phyloP scores from a whole-genome alignment of 1,140 invertebrate species.

The Laodelphax striatellus region DNA sequence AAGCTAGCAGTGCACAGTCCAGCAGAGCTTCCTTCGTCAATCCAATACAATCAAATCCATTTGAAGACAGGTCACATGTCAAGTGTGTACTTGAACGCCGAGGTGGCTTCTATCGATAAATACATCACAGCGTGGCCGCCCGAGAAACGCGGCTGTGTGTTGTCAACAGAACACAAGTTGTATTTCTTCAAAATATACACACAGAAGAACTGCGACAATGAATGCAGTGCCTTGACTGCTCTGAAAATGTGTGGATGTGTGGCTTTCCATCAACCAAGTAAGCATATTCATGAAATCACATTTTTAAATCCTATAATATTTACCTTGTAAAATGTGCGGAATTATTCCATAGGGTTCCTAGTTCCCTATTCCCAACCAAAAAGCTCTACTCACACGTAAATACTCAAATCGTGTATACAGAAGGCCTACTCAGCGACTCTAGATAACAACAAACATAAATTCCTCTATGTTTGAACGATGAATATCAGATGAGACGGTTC shows the following conservation, averaged over 20 bases:
- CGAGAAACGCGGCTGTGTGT: slow-evolving; percentile 36
- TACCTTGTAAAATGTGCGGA: slow-evolving; percentile 4
- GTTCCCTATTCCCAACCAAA: too few species aligned
- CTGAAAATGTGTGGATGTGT: slow-evolving; percentile 9
- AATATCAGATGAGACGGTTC: too few species aligned
- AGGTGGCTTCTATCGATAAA: slow-evolving; percentile 4
- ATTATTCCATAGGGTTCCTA: too few species aligned
- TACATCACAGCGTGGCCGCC: slow-evolving; percentile 17
- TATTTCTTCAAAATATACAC: slow-evolving; percentile 43
- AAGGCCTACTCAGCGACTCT: too few species aligned
- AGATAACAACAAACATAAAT: too few species aligned
- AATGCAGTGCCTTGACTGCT: slow-evolving; percentile 29
- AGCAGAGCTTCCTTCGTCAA: slow-evolving; percentile 2
- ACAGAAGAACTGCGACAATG: slow-evolving; percentile 30
- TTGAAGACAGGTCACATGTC: background rate
- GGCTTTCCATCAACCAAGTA: background rate
- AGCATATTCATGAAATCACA: background rate
- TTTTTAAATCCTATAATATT: too few species aligned
- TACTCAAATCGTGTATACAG: too few species aligned
- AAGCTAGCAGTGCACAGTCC: slow-evolving; percentile 12
- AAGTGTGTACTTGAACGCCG: background rate
- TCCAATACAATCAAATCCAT: background rate
- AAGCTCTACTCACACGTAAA: too few species aligned
- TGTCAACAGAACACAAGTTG: slow-evolving; percentile 43
- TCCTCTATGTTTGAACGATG: too few species aligned